Percentiles rank a stretch among this genome's conserved stretches.
These are phyloP conservation scores for Aphelenchoides fujianensis DNA, from an alignment of 1,140 invertebrate genomes.

Conservation along the genomic window DNA sequence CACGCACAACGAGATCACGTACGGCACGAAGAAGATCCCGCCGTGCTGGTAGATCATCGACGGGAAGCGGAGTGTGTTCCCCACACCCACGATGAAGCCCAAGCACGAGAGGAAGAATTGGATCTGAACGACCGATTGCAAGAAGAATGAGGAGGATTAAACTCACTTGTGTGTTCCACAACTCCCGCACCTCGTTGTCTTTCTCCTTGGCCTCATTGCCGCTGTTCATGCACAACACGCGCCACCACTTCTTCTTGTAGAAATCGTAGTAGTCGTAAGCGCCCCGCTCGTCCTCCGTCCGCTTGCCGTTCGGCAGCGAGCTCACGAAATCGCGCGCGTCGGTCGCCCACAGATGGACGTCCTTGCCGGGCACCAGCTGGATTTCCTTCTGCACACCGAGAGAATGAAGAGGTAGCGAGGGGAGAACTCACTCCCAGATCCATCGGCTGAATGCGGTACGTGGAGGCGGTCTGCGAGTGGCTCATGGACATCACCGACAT, in stretches of 20 bases:
- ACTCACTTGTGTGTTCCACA: slow-evolving; percentile 54
- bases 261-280: slow-evolving; percentile 21
- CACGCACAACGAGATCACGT: slow-evolving; percentile 54
- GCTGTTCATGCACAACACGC: slow-evolving; percentile 35
- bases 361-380: not conserved
- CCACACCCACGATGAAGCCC: slow-evolving; percentile 62
- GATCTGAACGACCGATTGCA: slow-evolving; percentile 39
- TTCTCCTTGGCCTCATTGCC: slow-evolving; percentile 32
- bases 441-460: not conserved
- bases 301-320: not conserved
- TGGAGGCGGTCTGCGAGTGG: not conserved
- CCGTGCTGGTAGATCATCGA: slow-evolving; percentile 58
- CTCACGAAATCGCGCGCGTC: not conserved
- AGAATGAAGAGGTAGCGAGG: slow-evolving; percentile 11
- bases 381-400: too few relatives aligned
- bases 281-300: slow-evolving; percentile 3
- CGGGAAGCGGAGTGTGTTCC: slow-evolving; percentile 60
- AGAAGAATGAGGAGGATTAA: not conserved
- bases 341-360: not conserved
- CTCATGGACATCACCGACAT: slow-evolving; percentile 22
- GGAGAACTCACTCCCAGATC: not conserved
- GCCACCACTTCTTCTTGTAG: slow-evolving; percentile 32
- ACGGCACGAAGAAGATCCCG: slow-evolving; percentile 59
- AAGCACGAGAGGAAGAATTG: slow-evolving; percentile 61
- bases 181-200: slow-evolving; percentile 45